Evolutionary conservation across 2,797 vertebrate species (phyloP), one percentile per base, ranked within the genome.

Genomic region (Martes flavigula): DNA sequence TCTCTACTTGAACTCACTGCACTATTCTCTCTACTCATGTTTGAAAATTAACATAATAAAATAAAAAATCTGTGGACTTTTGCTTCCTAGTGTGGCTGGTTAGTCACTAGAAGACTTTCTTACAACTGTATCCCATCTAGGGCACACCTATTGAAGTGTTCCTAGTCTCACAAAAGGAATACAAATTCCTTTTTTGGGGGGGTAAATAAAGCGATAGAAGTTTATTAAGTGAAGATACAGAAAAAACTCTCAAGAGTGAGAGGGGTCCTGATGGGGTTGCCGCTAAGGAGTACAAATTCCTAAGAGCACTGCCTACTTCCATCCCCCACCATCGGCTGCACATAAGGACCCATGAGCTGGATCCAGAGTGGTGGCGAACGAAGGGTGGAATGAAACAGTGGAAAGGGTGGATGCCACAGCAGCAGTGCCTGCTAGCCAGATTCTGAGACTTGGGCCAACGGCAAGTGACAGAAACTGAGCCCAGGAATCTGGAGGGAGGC

Each of bases 41-140:
- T 51, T 90, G 38, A 75, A 90, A 92, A 46, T 62, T 78, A 84
- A 84, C 38, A 77, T 35, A 87, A 85, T 68, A 81, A 90, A 91
- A 77, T 35, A 66, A 60, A 88, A 88, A 89, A 43, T 64, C n/a
- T n/a, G 40, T 70, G 35, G 30, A 87, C 54, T 93, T 92, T 79
- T 84, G 77, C 27, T 87, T 78, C 77, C 17, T 58, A 84, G n/a
- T 62, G 73, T 48, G 25, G 54, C 25, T 87, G 81, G 87, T 54
- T 40, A 54, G 60, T 32, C 5, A 72, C 81, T 87, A 38, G 62
- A 30, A 89, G 60, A 82, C 40, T 90, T 94, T 88, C 73, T 95
- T 73, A 87, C 14, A 94, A 40, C 56, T 70, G 23, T 64, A 94
- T 86, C 32, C 30, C 32, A 4, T 40, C 2, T 51, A 89, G 12